phyloP scores from a whole-genome alignment of 2,888 invertebrate genomes.

The Dicycla oo region DNA sequence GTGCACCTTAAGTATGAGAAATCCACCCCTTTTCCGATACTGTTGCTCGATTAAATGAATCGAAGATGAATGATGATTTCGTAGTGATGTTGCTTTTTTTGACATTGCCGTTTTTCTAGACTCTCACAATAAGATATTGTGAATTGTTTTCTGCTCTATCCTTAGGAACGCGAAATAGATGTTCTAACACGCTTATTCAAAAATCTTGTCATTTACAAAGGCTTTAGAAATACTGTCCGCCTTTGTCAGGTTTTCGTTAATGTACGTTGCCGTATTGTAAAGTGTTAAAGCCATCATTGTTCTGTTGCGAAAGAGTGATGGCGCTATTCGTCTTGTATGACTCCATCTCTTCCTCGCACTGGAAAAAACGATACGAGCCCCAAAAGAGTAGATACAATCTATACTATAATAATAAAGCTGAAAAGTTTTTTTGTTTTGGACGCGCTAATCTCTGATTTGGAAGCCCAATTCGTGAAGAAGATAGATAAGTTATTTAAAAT shows the following conservation, averaged over 20 bases:
- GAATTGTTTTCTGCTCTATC: neutral
- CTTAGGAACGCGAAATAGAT: conserved; percentile 2
- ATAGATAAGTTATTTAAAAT: too few species aligned
- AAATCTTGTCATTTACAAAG: conserved; percentile 6
- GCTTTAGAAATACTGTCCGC: conserved; percentile 9
- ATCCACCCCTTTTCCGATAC: conserved; percentile 10
- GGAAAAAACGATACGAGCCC: neutral
- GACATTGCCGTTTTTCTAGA: conserved; percentile 13
- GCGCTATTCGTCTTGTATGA: neutral
- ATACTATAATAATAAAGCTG: too few species aligned
- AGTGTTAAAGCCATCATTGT: conserved; percentile 8
- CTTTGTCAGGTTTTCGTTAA: conserved; percentile 15
- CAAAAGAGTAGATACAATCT: too few species aligned
- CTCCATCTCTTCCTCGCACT: neutral
- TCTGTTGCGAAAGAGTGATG: neutral
- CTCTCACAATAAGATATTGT: conserved; percentile 20
- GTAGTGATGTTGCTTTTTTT: conserved; percentile 33
- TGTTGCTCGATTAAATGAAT: conserved; percentile 23
- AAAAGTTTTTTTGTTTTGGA: too few species aligned
- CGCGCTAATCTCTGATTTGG: too few species aligned
- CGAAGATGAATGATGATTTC: conserved; percentile 31
- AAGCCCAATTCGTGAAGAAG: too few species aligned
- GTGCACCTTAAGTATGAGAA: conserved; percentile 6
- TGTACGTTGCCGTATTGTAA: neutral
- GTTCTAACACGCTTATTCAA: neutral